Percentiles rank a stretch among this genome's conserved stretches.
phyloP scores from a whole-genome alignment of 1,140 invertebrate genomes.

The Brachystomella parvula region DNA sequence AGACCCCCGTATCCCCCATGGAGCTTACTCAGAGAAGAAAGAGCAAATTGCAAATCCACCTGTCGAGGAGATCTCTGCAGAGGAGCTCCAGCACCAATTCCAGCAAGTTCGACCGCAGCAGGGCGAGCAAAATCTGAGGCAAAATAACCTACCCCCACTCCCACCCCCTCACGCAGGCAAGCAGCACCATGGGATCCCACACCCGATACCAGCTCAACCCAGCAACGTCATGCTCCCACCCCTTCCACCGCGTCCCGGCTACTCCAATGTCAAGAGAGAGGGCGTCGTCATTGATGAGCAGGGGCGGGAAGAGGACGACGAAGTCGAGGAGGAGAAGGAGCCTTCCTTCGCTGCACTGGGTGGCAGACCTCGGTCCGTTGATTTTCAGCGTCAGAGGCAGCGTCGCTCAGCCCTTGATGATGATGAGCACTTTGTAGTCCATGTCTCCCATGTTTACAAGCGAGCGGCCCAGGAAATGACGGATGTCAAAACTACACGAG shows the following conservation, averaged over 20 bases:
- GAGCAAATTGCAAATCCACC: conserved; percentile 68
- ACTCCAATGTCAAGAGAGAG: conserved; percentile 62
- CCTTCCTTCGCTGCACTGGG: conserved; percentile 70
- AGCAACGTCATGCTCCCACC: conserved; percentile 58
- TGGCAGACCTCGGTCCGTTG: conserved; percentile 72
- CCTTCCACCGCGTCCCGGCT: conserved; percentile 54
- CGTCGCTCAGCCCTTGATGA: conserved; percentile 44
- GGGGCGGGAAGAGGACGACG: conserved; percentile 18
- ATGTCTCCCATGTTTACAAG: conserved; percentile 59
- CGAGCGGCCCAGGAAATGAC: conserved; percentile 84
- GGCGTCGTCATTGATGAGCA: conserved; percentile 50
- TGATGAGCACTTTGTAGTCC: conserved; percentile 31
- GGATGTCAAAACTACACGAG: conserved; percentile 80
- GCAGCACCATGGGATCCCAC: conserved; percentile 7
- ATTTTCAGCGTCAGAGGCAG: conserved; percentile 50
- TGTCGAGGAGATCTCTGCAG: conserved; percentile 51
- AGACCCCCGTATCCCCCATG: conserved; percentile 67
- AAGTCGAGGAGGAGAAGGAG: conserved; percentile 49
- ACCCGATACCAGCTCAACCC: conserved; percentile 38
- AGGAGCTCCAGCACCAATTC: conserved; percentile 44
- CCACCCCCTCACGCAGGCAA: conserved; percentile 1
- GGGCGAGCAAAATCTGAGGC: not conserved
- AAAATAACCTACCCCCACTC: not conserved
- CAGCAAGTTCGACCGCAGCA: conserved; percentile 17
- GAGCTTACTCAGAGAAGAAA: conserved; percentile 71